Evolutionary conservation across 1,140 invertebrate species (phyloP), one percentile per base, ranked within the genome.

Genomic region (Lepidurus packardi): DNA sequence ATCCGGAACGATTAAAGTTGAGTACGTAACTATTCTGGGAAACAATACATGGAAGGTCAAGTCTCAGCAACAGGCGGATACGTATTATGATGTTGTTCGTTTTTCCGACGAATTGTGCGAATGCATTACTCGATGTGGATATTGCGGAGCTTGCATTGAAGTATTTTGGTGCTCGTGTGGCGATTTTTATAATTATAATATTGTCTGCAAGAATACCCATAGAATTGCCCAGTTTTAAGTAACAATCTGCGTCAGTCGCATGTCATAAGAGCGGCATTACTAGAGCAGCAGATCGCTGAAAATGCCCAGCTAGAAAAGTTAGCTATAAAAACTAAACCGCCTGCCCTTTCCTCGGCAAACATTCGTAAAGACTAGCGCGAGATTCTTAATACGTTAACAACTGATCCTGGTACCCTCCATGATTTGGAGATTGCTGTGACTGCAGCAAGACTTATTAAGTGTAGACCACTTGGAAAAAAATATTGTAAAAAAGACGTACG

Each of bases 91-190:
- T 11, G 75, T 76, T 16, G 3, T 43, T 13, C 41, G 75, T 2
- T 43, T 8, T 41, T 24, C 3, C 7, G 75, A 76, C 10, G n/a
- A 76, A 9, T 47, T 8, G 45, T 76, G 42, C 10, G 24, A 43
- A 11, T 76, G 75, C 44, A n/a, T 21, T n/a, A 76, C 4, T n/a
- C 7, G n/a, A 21, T 76, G 75, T 76, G 75, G 75, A 24, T 43
- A 7, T 41, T 76, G 75, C 42, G 75, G 75, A n/a, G 75, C 75
- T 8, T 76, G 75, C 8, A 7, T 7, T 0, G 7, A 76, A 1
- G n/a, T 24, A 34, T 76, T 41, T 41, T 43, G 21, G 21, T 76
- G 75, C 7, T 21, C 24, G 10, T 76, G 75, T 43, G 75, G 45
- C 42, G 75, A 76, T 76, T 76, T 9, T n/a, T 76, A 25, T 43